A percentile compares a stretch with the other conserved stretches of the same genome.
phyloP scores from a whole-genome alignment of 2,888 invertebrate genomes.

The Cordilura impudica region DNA sequence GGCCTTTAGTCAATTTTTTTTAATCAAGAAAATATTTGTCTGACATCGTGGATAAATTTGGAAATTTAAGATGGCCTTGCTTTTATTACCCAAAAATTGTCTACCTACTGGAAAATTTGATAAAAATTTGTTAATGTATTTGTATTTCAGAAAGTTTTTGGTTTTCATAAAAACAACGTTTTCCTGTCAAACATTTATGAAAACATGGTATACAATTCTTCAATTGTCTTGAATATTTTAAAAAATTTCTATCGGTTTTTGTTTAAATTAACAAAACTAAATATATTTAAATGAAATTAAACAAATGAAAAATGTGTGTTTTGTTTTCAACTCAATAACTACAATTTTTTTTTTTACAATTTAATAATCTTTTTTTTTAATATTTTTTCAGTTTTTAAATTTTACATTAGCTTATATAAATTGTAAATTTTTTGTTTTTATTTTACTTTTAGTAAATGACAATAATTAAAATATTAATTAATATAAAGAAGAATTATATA shows the following conservation, averaged over 20 bases:
- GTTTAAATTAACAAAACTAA: conserved; percentile 5
- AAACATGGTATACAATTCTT: not conserved
- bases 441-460: conserved; percentile 68
- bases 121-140: too few relatives aligned
- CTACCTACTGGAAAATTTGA: too few relatives aligned
- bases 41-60: too few relatives aligned
- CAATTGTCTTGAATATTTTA: not conserved
- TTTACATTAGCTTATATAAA: conserved; percentile 57
- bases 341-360: conserved; percentile 43
- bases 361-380: conserved; percentile 42
- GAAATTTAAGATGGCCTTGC: too few relatives aligned
- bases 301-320: conserved; percentile 19
- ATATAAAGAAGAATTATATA: conserved; percentile 61
- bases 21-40: too few relatives aligned
- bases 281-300: conserved; percentile 29
- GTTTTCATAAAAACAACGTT: too few relatives aligned
- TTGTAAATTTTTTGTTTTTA: conserved; percentile 59
- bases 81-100: too few relatives aligned
- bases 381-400: conserved; percentile 50
- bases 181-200: too few relatives aligned
- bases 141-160: too few relatives aligned
- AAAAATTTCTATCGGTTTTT: conserved; percentile 34
- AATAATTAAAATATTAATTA: conserved; percentile 60
- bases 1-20: too few relatives aligned
- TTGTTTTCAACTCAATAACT: conserved; percentile 52